phyloP scores from a whole-genome alignment of 2,797 vertebrate genomes.

The Ataeniobius toweri region DNA sequence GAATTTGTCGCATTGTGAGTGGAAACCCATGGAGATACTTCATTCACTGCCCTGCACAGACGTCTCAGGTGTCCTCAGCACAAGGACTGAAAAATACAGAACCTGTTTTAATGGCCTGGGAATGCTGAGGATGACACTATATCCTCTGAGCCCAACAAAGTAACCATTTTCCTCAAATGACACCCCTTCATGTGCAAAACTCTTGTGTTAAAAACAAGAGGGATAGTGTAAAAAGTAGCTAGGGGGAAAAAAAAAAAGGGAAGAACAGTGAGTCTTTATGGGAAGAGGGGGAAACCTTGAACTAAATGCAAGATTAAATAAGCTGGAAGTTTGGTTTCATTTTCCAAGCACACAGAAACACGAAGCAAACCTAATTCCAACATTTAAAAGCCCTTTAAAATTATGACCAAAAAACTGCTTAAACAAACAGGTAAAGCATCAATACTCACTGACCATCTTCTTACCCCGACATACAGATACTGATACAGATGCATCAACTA shows the following conservation, averaged over 20 bases:
- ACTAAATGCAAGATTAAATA: conserved; percentile 24
- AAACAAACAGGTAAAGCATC: not conserved
- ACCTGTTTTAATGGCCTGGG: conserved; percentile 50
- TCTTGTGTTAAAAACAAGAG: conserved; percentile 17
- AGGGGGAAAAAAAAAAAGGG: conserved; percentile 3
- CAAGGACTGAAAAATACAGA: conserved; percentile 40
- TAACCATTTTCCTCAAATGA: conserved; percentile 37
- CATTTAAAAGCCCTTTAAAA: not conserved
- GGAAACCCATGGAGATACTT: conserved; percentile 24
- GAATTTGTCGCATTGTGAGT: conserved; percentile 18
- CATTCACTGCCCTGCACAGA: conserved; percentile 21
- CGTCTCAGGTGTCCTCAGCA: conserved; percentile 53
- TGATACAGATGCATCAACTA: not conserved
- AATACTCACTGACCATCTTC: too few species aligned
- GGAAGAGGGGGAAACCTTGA: conserved; percentile 18
- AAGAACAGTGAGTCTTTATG: conserved; percentile 10
- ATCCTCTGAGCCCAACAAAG: conserved; percentile 40
- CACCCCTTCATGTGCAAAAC: conserved; percentile 17
- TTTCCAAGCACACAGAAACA: conserved; percentile 15
- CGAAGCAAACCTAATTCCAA: conserved; percentile 22
- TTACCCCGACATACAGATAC: not conserved
- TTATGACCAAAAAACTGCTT: not conserved
- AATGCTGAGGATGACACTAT: conserved; percentile 53
- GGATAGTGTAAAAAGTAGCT: conserved; percentile 24
- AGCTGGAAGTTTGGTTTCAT: conserved; percentile 10